Evolutionary conservation across 2,888 invertebrate genomes (phyloP), one percentile per base, ranked within the genome.

Genomic region (Vesta saturnalis): DNA sequence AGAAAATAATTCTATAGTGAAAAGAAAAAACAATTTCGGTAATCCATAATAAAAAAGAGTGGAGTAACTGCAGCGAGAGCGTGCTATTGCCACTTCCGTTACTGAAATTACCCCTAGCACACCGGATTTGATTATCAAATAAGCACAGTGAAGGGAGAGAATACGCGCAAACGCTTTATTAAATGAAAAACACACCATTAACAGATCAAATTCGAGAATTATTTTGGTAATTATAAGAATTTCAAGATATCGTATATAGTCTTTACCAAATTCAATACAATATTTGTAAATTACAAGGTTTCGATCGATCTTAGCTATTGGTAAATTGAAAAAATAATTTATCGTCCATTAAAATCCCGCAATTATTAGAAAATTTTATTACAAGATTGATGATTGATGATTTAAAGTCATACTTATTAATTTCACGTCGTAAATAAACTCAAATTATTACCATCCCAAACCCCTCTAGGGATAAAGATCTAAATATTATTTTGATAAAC

Each of bases 91-190:
- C 66, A 57, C 58, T 67, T 63, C 67, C 67, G 70, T 49, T 23
- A 64, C 54, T 55, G 57, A 60, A 60, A 64, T 63, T 63, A 54
- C 56, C 70, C n/a, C 66, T 58, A 54, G 52, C 60, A 57, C 62
- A 60, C 55, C 52, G 61, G 60, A 67, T 70, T 70, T 64, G 70
- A 69, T 69, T 69, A 69, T 57, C 60, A 64, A 69, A 64, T 60
- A 69, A 49, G 61, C 60, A 64, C 59, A 66, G 60, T 57, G 60
- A 66, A 65, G 66, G 66, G 67, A n/a, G 58, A 61, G 35, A 39
- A 15, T n/a, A 18, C 49, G 62, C 52, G 61, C 61, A 58, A 66
- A 49, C 55, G 56, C 60, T 54, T 56, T 60, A 60, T 55, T 66
- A 60, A 66, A 60, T 61, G 55, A 61, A 21, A 47, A 22, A 35